These are phyloP conservation scores for Drosophila mojavensis DNA, from an alignment of 1,140 invertebrate species.

Conservation along the genomic window DNA sequence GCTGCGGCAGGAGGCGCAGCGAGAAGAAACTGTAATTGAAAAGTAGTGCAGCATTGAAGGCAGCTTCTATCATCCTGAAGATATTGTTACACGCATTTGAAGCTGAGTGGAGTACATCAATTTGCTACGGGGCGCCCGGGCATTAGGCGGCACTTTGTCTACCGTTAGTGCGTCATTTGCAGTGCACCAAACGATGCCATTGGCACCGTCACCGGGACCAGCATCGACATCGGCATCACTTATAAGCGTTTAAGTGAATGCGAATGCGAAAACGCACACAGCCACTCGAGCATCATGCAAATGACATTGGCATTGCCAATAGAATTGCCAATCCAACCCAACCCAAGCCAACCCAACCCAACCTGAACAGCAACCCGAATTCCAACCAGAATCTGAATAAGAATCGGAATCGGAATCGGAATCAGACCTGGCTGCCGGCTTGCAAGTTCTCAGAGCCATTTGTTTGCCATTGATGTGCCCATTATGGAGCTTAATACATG, in stretches of 20 bases:
- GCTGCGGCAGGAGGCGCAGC: not conserved
- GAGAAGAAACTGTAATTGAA: constrained; percentile 26
- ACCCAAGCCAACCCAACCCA: not conserved
- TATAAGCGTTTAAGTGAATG: constrained; percentile 63
- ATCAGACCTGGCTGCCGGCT: no score
- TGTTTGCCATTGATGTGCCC: no score
- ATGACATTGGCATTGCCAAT: constrained; percentile 30
- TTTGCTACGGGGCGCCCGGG: constrained; percentile 9
- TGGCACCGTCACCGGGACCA: not conserved
- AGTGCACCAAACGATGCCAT: constrained; percentile 6
- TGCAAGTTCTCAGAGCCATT: no score
- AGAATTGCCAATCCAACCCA: not conserved
- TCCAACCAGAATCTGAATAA: no score
- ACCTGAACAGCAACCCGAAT: no score
- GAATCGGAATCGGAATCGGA: no score
- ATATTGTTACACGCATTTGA: constrained; percentile 8
- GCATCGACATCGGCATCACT: constrained; percentile 11
- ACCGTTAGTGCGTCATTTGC: constrained; percentile 32
- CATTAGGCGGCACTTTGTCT: constrained; percentile 31
- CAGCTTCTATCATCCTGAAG: not conserved
- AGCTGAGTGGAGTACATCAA: constrained; percentile 21
- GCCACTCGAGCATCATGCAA: constrained; percentile 18
- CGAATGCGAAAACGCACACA: constrained; percentile 1
- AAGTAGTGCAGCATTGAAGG: constrained; percentile 8
- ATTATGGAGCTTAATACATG: no score